These are phyloP conservation scores for Drosophila eohydei DNA, from an alignment of 2,888 invertebrate genomes.

Conservation along the genomic window DNA sequence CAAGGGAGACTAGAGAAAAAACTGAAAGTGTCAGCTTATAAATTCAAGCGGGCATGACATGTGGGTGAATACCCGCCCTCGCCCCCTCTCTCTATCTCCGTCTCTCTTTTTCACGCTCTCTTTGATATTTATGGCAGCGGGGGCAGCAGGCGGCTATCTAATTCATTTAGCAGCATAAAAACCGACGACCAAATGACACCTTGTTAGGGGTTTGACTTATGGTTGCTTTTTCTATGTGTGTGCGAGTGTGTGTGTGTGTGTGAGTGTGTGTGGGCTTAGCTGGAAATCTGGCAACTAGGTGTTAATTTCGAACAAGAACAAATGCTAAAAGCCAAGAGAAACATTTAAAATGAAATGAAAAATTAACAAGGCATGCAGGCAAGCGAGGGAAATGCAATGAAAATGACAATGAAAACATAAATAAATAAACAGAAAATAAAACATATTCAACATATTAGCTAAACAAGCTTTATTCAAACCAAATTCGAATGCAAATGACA, in stretches of 20 bases:
- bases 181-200: constrained; percentile 64
- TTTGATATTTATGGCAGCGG: constrained; percentile 46
- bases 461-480: neutral
- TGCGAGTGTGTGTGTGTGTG: constrained; percentile 8
- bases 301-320: constrained; percentile 66
- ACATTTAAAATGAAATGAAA: constrained; percentile 42
- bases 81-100: neutral
- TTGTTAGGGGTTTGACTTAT: constrained; percentile 68
- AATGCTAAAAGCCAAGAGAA: constrained; percentile 56
- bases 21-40: constrained; percentile 69
- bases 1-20: constrained; percentile 15
- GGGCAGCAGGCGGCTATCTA: constrained; percentile 43
- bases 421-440: constrained; percentile 22
- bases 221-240: constrained; percentile 6
- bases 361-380: constrained; percentile 63
- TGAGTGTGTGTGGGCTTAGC: constrained; percentile 44
- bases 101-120: neutral
- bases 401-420: constrained; percentile 22
- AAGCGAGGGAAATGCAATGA: constrained; percentile 21
- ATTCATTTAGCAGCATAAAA: constrained; percentile 61
- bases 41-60: constrained; percentile 42
- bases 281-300: constrained; percentile 74
- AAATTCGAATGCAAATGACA: neutral
- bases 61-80: constrained; percentile 34
- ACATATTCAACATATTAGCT: constrained; percentile 2